Base-by-base conservation (phyloP, 2,888 invertebrate species). In the Fissipunctia ypsillon region DNA sequence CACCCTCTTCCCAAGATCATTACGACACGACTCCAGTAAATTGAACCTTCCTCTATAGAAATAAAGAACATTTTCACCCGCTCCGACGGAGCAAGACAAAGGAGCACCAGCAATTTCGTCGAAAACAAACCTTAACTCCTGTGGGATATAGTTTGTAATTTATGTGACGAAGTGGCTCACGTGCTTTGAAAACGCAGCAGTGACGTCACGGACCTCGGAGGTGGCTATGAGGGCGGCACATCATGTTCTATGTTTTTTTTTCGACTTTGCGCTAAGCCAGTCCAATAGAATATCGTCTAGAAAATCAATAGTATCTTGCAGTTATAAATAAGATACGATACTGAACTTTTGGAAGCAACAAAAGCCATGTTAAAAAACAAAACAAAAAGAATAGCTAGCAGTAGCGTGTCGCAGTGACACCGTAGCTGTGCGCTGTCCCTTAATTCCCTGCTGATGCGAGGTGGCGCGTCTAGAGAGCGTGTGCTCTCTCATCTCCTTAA, bases 401-500 rank as follows among this genome's bases (percentile, higher is more conserved):
- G 41, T 68, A 67, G 43, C 65, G 66, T 72, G 76, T 79, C 81
- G 84, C 88, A 80, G 79, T 74, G 74, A 81, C 72, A 78, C 60
- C 72, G 77, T 79, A 31, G 78, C 68, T 72, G 59, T 79, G 78
- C 81, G 78, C 84, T 86, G 85, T 92, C 90, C 91, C 92, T 92
- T 94, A 94, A 95, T 95, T 94, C 94, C 94, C 93, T 92, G 92
- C 91, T 91, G 91, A 92, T 89, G 90, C 90, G 93, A 94, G 93
- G 94, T 93, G 93, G 93, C 93, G 93, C 93, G 94, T 93, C 95
- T 95, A 95, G 94, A 95, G 95, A 95, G 94, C 94, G 95, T 94
- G 94, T 94, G 95, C 95, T 96, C 95, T 95, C 95, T 95, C 95
- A 95, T 96, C 96, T 96, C 96, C 96, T 96, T 96, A 96, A 95